Evolutionary conservation across 2,797 vertebrate species (phyloP), one percentile per base, ranked within the genome.

Genomic region (Perdix hodgsoniae): DNA sequence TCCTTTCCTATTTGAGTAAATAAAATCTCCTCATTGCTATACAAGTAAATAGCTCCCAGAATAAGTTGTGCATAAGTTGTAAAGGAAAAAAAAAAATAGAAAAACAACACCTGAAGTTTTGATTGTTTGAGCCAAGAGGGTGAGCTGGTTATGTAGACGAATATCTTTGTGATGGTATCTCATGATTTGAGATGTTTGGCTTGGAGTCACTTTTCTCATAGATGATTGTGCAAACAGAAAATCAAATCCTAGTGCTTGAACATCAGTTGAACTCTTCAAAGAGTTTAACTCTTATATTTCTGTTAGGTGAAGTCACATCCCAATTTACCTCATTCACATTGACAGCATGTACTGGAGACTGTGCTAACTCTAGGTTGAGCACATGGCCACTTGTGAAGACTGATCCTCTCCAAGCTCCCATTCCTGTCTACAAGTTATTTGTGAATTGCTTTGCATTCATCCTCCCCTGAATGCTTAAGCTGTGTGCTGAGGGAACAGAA

Each of bases 401-500:
- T 73, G 83, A 91, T 95, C 93, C 92, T 90, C 94, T 95, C 82
- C 91, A 92, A 90, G 82, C 77, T 93, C 45, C 94, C 89, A 83
- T 93, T 95, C 66, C 4, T 66, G 19, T 72, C 72, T 85, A 31
- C 61, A 72, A 92, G 60, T 66, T 85, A 66, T 31, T 89, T 74
- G 40, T 18, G 31, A 69, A 26, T 57, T 13, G 9, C 23, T 57
- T 69, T 35, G 27, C 63, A 10, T 71, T 88, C 12, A 37, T 87
- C 95, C 66, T 91, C 42, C 37, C 64, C 31, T 88, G 70, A 33
- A 73, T 29, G 11, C 27, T 45, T 40, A 26, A 88, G 70, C 86
- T 97, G 72, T 93, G 31, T 95, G 88, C 93, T 96, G 97, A 97
- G 97, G 97, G 97, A 97, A 96, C 97, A 96, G 97, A 97, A 95